Evolutionary conservation across 2,888 invertebrate species (phyloP), one percentile per base, ranked within the genome.

Genomic region (Synergus itoensis): DNA sequence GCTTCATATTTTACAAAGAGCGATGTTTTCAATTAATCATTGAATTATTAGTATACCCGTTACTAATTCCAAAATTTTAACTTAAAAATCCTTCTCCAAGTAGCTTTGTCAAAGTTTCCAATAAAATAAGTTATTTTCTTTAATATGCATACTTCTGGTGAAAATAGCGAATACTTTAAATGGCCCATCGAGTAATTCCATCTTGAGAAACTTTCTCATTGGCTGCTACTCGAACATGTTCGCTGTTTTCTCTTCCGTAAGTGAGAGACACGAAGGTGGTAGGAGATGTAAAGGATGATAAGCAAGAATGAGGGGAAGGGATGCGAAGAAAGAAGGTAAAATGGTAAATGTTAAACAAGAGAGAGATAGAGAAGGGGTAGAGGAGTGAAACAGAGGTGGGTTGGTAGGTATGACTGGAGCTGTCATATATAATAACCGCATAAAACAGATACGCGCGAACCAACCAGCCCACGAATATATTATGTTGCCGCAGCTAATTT

Each of bases 361-460:
- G 62, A 21, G 45, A 62, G 62, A 64, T 36, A 65, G 45, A 57
- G 62, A 73, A 77, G 77, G 36, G 28, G 77, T 63, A 76, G 73
- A 41, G 79, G 75, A 79, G 36, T 79, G 57, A 77, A 77, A 80
- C 14, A 80, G 76, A 84, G 83, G 83, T 82, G 84, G 82, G 83
- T 84, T 83, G 87, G 87, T 88, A 88, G 89, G 90, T 90, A 91
- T 91, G 91, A 91, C 91, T 91, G 89, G 86, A 88, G 89, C 91
- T 91, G 91, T 91, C 92, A 90, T 92, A 91, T 92, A 92, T 92
- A 92, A 92, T 92, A 92, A 92, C 91, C 89, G 91, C 92, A 91
- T 91, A 92, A 92, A 92, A 92, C 91, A 91, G 91, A 91, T 90
- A 90, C 91, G 91, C 90, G 91, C 89, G 91, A 91, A 90, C 87